Evolutionary conservation across 2,113 vertebrate species (phyloP), one percentile per base, ranked within the genome.

Genomic region (Meleagris gallopavo): DNA sequence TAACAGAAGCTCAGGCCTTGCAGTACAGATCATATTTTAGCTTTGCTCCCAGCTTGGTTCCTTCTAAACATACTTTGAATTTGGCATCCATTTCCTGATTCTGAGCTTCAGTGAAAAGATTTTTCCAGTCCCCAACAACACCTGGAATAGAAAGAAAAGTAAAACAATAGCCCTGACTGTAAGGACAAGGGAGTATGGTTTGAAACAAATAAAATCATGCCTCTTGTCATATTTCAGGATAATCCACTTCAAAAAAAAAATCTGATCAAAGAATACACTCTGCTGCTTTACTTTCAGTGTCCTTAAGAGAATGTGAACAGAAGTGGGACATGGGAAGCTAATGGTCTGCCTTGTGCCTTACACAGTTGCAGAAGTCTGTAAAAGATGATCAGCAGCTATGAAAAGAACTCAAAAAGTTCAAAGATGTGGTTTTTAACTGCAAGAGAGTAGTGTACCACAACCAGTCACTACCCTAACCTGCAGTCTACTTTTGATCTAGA

Each of bases 101-200:
- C 94, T 98, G 98, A 71, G 97, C 95, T 86, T 98, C 95, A 80
- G 69, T 94, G 29, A 98, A 98, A 88, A 98, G 83, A 70, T 94
- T 98, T 94, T 96, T 98, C 98, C 98, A 98, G 86, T 98, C 98
- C 50, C 98, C 98, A 82, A 98, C 94, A 92, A 96, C 95, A 88
- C 97, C 97, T 97, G 60, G 27, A 94, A 96, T 67, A 95, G 18
- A 95, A 48, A 89, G 40, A 72, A 87, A 74, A 94, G 21, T 50
- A 58, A 77, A 93, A 65, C 40, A 91, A n/a, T 91, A 80, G 2
- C 10, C 19, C 52, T 72, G 38, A 57, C 10, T 64, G 30, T 32
- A 79, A 55, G 30, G 30, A 58, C 9, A 3, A 78, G 74, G 21
- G 17, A 71, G 13, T 69, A 87, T 54, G 1, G 64, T 78, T 78